phyloP scores from a whole-genome alignment of 2,797 vertebrate species.

The Megaceryle alcyon region DNA sequence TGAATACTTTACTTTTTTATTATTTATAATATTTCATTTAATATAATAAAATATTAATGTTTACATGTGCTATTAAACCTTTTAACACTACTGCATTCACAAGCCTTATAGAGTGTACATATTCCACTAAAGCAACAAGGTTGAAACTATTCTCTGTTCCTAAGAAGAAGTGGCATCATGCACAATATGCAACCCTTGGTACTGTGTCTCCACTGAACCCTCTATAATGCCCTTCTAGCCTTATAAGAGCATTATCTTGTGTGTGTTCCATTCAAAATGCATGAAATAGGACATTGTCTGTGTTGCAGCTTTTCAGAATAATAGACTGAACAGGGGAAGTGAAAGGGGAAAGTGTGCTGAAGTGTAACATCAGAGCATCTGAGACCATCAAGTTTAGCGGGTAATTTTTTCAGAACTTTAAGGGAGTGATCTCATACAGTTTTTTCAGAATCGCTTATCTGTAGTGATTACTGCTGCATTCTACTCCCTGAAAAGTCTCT shows the following conservation, averaged over 20 bases:
- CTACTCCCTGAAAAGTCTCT: neutral
- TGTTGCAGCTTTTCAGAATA: neutral
- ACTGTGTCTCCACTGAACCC: neutral
- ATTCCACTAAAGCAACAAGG: neutral
- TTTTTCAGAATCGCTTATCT: neutral
- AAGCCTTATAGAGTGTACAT: neutral
- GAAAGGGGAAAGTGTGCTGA: neutral
- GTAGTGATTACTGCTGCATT: neutral
- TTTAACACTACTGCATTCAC: neutral
- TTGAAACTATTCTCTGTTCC: neutral
- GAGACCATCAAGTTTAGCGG: neutral
- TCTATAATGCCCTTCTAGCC: neutral
- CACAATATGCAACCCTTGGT: neutral
- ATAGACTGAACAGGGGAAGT: neutral
- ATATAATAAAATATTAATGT: neutral
- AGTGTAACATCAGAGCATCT: neutral
- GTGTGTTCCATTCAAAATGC: neutral
- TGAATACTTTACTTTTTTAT: neutral
- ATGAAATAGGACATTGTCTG: neutral
- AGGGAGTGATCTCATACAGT: neutral
- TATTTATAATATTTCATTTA: neutral
- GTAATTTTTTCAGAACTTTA: neutral
- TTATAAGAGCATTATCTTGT: neutral
- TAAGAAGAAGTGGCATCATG: neutral
- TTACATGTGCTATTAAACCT: neutral